These are phyloP conservation scores for Haliclystus octoradiatus DNA, from an alignment of 30 jellyfish, hydroid and myxozoan species.

Conservation along the genomic window DNA sequence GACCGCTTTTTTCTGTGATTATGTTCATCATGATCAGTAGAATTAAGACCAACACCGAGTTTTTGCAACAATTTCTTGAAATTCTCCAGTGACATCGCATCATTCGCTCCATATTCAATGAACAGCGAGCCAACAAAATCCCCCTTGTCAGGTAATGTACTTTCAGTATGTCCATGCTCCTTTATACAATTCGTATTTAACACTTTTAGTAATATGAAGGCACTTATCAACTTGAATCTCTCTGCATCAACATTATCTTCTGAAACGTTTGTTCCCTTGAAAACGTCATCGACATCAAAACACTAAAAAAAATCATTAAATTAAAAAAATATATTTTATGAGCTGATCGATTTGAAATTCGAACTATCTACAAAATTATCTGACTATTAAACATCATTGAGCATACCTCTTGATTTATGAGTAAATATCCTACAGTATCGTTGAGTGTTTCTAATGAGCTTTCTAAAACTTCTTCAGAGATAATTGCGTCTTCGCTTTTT, in stretches of 20 bases:
- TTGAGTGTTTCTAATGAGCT: too few relatives aligned
- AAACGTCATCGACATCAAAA: conserved; percentile 69
- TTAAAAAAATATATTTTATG: too few relatives aligned
- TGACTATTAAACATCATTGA: too few relatives aligned
- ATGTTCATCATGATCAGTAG: too few relatives aligned
- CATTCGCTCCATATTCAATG: conserved; percentile 56
- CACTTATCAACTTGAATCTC: conserved; percentile 27
- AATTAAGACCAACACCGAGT: conserved; percentile 73
- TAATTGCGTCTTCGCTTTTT: too few relatives aligned
- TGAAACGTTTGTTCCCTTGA: conserved; percentile 42
- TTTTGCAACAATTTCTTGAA: conserved; percentile 50
- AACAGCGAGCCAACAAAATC: conserved; percentile 38
- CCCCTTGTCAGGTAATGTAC: conserved; percentile 24
- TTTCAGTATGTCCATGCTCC: conserved; percentile 17
- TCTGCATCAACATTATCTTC: conserved; percentile 27
- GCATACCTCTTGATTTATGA: too few relatives aligned
- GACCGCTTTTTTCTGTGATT: too few relatives aligned
- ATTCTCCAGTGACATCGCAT: conserved; percentile 34
- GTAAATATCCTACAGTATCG: too few relatives aligned
- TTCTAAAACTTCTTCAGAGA: too few relatives aligned
- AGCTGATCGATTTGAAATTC: too few relatives aligned
- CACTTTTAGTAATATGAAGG: conserved; percentile 36
- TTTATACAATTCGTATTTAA: conserved; percentile 64
- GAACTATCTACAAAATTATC: too few relatives aligned
- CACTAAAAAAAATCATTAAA: too few relatives aligned